These are phyloP conservation scores for Drosophila obscura DNA, from an alignment of 1,140 invertebrate species.

Conservation along the genomic window DNA sequence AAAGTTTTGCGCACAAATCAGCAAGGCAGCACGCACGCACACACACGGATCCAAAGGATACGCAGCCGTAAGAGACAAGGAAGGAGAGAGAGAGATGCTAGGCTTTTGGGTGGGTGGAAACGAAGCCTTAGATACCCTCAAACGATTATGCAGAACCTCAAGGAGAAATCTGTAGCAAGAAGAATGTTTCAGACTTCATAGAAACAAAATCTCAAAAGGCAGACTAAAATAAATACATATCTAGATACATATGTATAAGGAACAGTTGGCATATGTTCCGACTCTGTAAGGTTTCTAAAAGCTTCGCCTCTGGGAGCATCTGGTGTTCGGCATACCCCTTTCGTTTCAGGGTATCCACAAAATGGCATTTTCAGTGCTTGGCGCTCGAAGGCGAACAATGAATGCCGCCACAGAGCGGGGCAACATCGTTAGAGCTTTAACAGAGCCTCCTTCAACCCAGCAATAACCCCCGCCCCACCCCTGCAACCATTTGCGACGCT, in stretches of 20 bases:
- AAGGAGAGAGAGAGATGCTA: too few species aligned
- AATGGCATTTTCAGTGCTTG: conserved; percentile 66
- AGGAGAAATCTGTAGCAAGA: too few species aligned
- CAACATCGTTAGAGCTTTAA: conserved; percentile 79
- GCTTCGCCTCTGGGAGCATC: not conserved
- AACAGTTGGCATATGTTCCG: too few species aligned
- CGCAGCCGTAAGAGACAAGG: conserved; percentile 23
- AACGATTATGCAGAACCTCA: too few species aligned
- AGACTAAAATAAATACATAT: too few species aligned
- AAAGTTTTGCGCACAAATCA: conserved; percentile 80
- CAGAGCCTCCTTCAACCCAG: conserved; percentile 20
- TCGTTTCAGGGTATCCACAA: conserved; percentile 31
- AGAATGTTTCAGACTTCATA: too few species aligned
- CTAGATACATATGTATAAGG: too few species aligned
- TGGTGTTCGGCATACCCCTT: not conserved
- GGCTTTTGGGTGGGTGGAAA: too few species aligned
- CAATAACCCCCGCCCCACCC: conserved; percentile 15
- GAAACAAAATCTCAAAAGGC: too few species aligned
- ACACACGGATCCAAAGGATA: conserved; percentile 59
- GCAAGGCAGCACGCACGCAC: conserved; percentile 28
- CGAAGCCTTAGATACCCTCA: too few species aligned
- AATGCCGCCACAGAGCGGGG: conserved; percentile 58
- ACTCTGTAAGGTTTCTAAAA: too few species aligned
- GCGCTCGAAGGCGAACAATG: conserved; percentile 70
- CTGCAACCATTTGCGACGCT: conserved; percentile 53